A percentile compares a stretch with the other conserved stretches of the same genome.
phyloP scores from a whole-genome alignment of 2,797 vertebrate species.

The Siniperca undulata region DNA sequence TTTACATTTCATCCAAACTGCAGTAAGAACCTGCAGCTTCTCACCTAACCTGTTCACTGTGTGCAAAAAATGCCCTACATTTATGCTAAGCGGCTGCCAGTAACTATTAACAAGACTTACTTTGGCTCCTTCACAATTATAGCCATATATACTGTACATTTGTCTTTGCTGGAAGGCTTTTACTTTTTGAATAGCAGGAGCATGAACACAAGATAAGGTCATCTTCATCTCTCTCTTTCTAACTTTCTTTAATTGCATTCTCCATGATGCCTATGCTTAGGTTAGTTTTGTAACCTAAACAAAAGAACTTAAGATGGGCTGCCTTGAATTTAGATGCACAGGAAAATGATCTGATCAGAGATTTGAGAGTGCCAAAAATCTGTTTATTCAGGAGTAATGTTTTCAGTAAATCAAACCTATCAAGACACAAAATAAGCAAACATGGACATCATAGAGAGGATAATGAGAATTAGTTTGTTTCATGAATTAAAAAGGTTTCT shows the following conservation, averaged over 20 bases:
- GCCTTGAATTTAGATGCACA: neutral
- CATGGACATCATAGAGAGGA: neutral
- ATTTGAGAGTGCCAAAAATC: neutral
- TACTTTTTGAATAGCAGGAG: neutral
- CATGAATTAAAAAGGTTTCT: neutral
- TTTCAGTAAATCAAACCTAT: neutral
- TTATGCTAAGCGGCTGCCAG: neutral
- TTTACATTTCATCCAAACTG: neutral
- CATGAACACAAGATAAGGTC: constrained; percentile 2
- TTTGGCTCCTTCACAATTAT: neutral
- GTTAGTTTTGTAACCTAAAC: neutral
- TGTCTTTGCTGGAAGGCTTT: neutral
- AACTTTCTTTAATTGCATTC: neutral
- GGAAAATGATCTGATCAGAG: neutral
- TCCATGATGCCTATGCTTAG: neutral
- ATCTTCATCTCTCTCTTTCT: constrained; percentile 8
- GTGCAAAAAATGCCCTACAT: no score
- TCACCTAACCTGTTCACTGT: neutral
- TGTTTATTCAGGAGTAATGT: neutral
- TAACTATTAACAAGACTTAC: neutral
- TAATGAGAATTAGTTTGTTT: neutral
- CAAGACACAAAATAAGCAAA: neutral
- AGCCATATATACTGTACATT: neutral
- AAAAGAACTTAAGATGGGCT: neutral
- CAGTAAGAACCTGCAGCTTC: neutral